Conservation (phyloP, 2,113 vertebrate species). For the Rhabdornis inornatus region DNA sequence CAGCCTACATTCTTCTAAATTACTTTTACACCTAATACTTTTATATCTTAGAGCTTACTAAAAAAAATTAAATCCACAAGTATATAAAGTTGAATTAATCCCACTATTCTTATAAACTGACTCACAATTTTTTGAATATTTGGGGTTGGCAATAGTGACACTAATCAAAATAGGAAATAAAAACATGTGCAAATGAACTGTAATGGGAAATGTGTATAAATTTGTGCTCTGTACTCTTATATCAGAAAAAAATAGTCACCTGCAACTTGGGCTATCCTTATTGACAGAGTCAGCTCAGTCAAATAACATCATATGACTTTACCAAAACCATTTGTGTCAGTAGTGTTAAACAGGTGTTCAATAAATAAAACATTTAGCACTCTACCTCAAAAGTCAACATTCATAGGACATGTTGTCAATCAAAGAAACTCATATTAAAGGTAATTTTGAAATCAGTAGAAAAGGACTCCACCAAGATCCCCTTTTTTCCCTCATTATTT, state of each 20-base stretch:
- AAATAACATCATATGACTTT: background rate
- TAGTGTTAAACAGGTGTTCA: background rate
- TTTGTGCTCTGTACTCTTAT: background rate
- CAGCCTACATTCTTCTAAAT: background rate
- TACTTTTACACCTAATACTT: background rate
- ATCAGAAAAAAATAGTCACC: background rate
- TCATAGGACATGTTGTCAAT: background rate
- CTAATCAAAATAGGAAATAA: background rate
- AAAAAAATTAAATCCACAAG: background rate
- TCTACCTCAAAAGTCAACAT: background rate
- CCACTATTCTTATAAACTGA: background rate
- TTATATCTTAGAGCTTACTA: background rate
- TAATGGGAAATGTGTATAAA: background rate
- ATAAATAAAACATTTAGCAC: background rate
- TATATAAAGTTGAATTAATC: background rate
- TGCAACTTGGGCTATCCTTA: background rate
- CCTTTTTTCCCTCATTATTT: background rate
- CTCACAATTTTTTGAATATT: background rate
- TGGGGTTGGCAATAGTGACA: background rate
- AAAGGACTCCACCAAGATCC: background rate
- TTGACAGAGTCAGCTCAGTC: background rate
- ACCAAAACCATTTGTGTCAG: background rate
- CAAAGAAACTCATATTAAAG: background rate
- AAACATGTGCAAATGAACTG: background rate
- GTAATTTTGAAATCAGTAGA: background rate